phyloP scores from a whole-genome alignment of 2,888 invertebrate species.

The Sepiola atlantica region DNA sequence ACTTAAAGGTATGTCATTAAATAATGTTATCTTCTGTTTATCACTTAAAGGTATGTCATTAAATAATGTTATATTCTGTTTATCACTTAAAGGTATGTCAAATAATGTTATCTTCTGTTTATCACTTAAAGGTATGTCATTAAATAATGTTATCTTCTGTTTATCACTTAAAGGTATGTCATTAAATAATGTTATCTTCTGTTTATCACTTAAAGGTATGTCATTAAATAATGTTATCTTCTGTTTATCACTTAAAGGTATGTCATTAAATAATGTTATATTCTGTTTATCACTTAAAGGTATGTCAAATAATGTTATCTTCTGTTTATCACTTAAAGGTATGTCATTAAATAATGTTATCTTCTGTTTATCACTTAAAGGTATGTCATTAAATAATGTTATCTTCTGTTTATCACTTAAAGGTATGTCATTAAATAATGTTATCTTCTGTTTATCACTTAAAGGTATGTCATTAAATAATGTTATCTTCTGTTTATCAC shows the following conservation, averaged over 20 bases:
- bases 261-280: too few relatives aligned
- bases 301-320: too few relatives aligned
- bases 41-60: neutral
- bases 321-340: neutral
- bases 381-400: neutral
- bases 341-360: too few relatives aligned
- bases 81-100: neutral
- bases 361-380: neutral
- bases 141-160: too few relatives aligned
- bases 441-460: neutral
- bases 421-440: neutral
- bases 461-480: neutral
- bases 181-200: too few relatives aligned
- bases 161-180: neutral
- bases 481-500: too few relatives aligned
- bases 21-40: too few relatives aligned
- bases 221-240: too few relatives aligned
- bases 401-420: neutral
- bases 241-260: neutral
- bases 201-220: neutral
- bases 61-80: too few relatives aligned
- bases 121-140: neutral
- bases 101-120: neutral
- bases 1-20: neutral
- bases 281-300: neutral